phyloP scores from a whole-genome alignment of 2,888 invertebrate species.

The Xestia ashworthii region DNA sequence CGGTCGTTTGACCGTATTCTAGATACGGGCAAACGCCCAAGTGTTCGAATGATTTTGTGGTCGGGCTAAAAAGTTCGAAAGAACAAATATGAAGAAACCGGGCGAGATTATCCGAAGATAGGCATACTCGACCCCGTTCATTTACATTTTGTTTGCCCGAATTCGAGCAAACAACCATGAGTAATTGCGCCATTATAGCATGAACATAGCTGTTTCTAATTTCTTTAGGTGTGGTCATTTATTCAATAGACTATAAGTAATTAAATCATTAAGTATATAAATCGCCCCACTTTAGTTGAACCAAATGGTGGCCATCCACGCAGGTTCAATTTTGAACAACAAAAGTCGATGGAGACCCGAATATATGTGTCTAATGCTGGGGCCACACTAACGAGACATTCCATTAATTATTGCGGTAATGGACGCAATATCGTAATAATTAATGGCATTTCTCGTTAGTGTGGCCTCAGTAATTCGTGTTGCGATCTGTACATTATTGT shows the following conservation, averaged over 20 bases:
- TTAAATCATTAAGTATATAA: background rate
- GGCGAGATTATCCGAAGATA: no score
- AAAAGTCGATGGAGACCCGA: background rate
- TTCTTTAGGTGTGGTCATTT: background rate
- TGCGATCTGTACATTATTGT: background rate
- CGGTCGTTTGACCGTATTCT: no score
- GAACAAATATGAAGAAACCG: no score
- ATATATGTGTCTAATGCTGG: no score
- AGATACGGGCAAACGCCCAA: no score
- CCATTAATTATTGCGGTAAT: no score
- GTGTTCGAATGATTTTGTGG: no score
- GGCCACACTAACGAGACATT: no score
- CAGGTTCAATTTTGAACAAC: background rate
- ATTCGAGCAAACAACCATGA: background rate
- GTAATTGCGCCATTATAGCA: background rate
- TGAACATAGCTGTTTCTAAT: background rate
- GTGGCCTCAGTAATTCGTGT: background rate
- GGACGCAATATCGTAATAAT: no score
- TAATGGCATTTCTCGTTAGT: no score
- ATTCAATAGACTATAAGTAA: background rate
- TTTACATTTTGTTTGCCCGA: background rate
- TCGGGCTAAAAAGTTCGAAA: no score
- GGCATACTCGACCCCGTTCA: no score
- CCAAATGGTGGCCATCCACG: background rate
- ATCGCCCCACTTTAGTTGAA: background rate